These are phyloP conservation scores for Apistogramma diplotaenia DNA, from an alignment of 2,113 vertebrate genomes.

Conservation along the genomic window DNA sequence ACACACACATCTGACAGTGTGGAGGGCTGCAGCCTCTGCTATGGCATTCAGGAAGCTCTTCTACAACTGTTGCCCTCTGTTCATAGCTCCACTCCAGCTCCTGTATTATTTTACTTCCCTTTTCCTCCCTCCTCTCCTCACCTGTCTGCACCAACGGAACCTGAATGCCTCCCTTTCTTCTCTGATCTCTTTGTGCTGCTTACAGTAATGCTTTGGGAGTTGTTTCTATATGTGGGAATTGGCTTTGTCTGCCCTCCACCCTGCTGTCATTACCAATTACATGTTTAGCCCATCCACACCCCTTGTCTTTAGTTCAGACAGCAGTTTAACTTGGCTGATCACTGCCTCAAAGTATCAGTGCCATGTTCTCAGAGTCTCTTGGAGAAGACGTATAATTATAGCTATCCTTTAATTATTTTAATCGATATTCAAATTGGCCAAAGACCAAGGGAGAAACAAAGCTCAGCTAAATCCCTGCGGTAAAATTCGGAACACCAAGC, in stretches of 20 bases:
- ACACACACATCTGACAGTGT: conserved; percentile 19
- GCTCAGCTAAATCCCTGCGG: conserved; percentile 5
- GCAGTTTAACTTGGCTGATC: conserved; percentile 2
- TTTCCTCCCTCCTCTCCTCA: conserved; percentile 24
- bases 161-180: conserved; percentile 46
- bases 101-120: conserved; percentile 41
- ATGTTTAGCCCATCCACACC: conserved; percentile 26
- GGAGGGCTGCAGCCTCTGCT: conserved; percentile 41
- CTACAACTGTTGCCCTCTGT: conserved; percentile 69
- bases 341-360: conserved; percentile 8
- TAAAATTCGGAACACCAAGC: conserved; percentile 5
- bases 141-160: conserved; percentile 30
- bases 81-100: conserved; percentile 46
- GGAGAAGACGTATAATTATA: conserved; percentile 36
- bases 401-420: conserved; percentile 44
- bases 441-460: conserved; percentile 19
- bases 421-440: conserved; percentile 43
- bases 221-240: not conserved
- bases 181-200: not conserved
- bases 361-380: conserved; percentile 12
- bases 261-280: conserved; percentile 47
- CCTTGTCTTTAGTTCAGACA: conserved; percentile 9
- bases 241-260: conserved; percentile 32
- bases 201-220: conserved; percentile 18
- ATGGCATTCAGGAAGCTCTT: conserved; percentile 65